Evolutionary conservation across 2,888 invertebrate species (phyloP), one percentile per base, ranked within the genome.

Genomic region (Dryomyza anilis): DNA sequence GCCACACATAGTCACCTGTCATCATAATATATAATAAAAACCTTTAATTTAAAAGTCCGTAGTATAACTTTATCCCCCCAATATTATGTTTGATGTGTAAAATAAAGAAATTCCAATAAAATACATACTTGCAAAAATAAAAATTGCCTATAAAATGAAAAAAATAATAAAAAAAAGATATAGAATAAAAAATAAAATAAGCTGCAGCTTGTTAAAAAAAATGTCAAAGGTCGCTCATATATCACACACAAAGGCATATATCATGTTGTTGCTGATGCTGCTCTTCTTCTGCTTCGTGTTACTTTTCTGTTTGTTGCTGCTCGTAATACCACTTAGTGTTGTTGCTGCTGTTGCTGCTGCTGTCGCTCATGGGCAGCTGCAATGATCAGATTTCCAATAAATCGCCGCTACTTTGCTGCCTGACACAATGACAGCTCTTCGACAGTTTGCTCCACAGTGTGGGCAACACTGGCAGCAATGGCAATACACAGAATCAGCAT

Each of bases 181-280:
- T n/a, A 19, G 19, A 45, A 16, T 8, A 19, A 45, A 19, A 45
- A 19, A 12, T 12, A 46, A 21, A 39, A 39, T 39, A 39, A 62
- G 45, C 59, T 67, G 62, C 64, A 65, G 62, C 64, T 71, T 68
- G 68, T 69, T 67, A 61, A 67, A 69, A n/a, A 70, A 68, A 64
- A 70, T 71, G 71, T 70, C 71, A 71, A 70, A 71, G 69, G 67
- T 71, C 63, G 69, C 68, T 67, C 68, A 69, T 71, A 71, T 71
- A 71, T 71, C 71, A 71, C 69, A 67, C 61, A 52, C 52, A 63
- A 57, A 48, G 63, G 65, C 52, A 66, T 52, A 23, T 46, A 50
- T 30, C 25, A 43, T 58, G 29, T 58, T 45, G 25, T 58, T 46
- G 45, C 25, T 56, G n/a, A 23, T 23, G 55, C 14, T 56, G 36